Evolutionary conservation across 1,140 invertebrate genomes (phyloP).

Genomic region (Musca vetustissima): DNA sequence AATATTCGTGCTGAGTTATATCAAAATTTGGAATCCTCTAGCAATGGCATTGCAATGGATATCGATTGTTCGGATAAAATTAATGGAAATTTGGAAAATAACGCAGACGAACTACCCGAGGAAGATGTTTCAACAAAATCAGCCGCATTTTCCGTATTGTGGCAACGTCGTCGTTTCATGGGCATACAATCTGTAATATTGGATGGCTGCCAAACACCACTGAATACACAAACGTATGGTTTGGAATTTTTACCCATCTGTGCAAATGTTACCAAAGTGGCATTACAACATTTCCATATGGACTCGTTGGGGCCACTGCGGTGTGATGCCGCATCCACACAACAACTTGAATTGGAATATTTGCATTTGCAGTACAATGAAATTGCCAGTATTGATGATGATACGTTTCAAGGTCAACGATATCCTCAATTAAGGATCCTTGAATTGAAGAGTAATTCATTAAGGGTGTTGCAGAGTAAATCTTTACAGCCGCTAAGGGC

Average conservation of each 20-base stretch:
- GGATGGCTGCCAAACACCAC: constrained; percentile 40
- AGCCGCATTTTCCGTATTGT: background rate
- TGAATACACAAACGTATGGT: constrained; percentile 39
- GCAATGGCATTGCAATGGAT: background rate
- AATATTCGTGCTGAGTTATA: constrained; percentile 4
- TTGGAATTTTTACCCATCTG: constrained; percentile 47
- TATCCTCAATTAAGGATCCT: constrained; percentile 16
- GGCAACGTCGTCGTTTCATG: constrained; percentile 37
- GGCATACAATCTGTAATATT: constrained; percentile 39
- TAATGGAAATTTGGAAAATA: constrained; percentile 22
- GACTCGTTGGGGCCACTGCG: constrained; percentile 28
- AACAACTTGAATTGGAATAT: constrained; percentile 7
- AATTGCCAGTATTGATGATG: constrained; percentile 18
- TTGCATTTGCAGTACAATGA: constrained; percentile 25
- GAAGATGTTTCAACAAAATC: background rate
- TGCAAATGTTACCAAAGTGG: constrained; percentile 30
- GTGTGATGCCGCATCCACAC: background rate
- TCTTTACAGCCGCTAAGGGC: background rate
- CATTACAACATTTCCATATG: constrained; percentile 37
- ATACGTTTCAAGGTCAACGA: constrained; percentile 1
- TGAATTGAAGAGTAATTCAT: constrained; percentile 12
- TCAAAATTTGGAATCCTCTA: background rate
- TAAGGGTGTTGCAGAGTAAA: constrained; percentile 14
- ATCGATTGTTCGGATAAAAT: constrained; percentile 30
- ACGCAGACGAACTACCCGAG: background rate